Evolutionary conservation across 2,113 vertebrate genomes (phyloP), one percentile per base, ranked within the genome.

Genomic region (Motacilla alba): DNA sequence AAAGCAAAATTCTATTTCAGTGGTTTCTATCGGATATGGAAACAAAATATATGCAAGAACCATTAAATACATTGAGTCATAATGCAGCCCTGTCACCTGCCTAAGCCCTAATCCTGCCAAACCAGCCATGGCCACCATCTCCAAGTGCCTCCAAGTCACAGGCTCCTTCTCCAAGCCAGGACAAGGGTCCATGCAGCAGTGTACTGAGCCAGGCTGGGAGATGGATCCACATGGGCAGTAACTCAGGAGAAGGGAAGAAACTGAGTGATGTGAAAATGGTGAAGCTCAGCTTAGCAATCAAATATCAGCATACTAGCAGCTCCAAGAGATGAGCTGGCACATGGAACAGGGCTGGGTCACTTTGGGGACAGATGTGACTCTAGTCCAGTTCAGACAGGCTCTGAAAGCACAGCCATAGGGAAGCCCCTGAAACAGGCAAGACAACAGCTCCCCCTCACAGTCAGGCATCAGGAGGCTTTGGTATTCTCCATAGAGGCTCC

Each of bases 101-200:
- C 16, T 2, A n/a, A 39, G 21, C 58, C 44, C 17, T 68, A 62
- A 56, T 52, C 27, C 58, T 86, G 53, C 67, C 79, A 74, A 62
- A 46, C 10, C 17, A 87, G 28, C 23, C 66, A 64, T 0, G 39
- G 5, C 30, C 12, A 72, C 33, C 5, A 18, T 27, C 52, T 90
- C 56, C n/a, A 59, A 59, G 56, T 16, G 56, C n/a, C n/a, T 58
- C 14, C 56, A 58, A 35, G 33, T 15, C 56, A 24, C 16, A 59
- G 56, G n/a, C 10, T 59, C 46, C 50, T 58, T 13, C 53, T 37
- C 30, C 7, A 2, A 24, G 28, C 58, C 63, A 91, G 58, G 58
- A 31, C 62, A 55, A 39, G 39, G 0, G 21, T 18, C 50, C 22
- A 5, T 16, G 35, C 6, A 2, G 39, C 7, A 2, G 44, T 1